phyloP scores from a whole-genome alignment of 1,140 invertebrate genomes.

The Chironomus tepperi region DNA sequence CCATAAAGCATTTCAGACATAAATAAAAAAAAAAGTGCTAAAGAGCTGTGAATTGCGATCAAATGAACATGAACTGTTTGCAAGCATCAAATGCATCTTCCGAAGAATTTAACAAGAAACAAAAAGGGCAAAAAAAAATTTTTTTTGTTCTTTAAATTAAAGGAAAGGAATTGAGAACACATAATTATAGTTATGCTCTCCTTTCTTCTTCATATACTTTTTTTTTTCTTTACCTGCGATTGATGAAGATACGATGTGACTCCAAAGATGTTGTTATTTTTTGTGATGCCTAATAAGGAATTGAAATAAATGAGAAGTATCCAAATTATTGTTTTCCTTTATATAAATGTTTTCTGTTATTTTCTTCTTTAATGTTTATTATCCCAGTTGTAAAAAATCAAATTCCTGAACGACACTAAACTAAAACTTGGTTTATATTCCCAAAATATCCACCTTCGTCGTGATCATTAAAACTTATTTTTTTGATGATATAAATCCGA shows the following conservation, averaged over 20 bases:
- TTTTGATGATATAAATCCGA: neutral
- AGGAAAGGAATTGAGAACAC: neutral
- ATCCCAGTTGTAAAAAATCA: neutral
- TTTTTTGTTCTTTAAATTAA: too few relatives aligned
- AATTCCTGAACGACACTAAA: neutral
- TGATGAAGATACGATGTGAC: constrained; percentile 12
- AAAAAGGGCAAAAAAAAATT: neutral
- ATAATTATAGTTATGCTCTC: constrained; percentile 14
- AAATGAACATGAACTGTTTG: neutral
- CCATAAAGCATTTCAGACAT: too few relatives aligned
- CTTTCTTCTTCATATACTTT: neutral
- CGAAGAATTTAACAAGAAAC: neutral
- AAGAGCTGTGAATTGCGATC: too few relatives aligned
- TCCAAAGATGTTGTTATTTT: neutral
- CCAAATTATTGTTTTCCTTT: neutral
- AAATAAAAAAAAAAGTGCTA: too few relatives aligned
- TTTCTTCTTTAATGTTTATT: neutral
- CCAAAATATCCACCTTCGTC: neutral
- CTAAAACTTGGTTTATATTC: neutral
- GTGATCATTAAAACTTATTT: neutral
- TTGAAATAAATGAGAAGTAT: constrained; percentile 1
- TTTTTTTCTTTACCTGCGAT: neutral
- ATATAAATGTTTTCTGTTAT: neutral
- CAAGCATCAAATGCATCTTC: neutral
- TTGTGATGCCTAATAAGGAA: neutral